Percentiles rank a stretch among this genome's conserved stretches.
Conservation (phyloP, 2,888 invertebrate genomes). For the Odontomyia ornata region DNA sequence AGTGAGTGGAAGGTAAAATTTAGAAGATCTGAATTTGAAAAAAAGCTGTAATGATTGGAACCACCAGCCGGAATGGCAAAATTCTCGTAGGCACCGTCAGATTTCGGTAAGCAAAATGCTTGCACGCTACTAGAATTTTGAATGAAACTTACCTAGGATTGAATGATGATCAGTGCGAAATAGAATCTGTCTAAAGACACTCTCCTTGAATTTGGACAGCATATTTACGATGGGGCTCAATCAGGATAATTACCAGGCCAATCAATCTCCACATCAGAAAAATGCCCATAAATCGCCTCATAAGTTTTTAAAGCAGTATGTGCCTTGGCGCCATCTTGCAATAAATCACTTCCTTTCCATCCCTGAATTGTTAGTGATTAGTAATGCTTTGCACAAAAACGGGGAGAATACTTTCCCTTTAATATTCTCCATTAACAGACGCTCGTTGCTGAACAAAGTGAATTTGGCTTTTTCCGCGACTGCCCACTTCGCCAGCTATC, state of each 20-base stretch:
- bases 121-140: too few species aligned
- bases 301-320: constrained; percentile 4
- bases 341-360: neutral
- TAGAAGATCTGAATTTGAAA: too few species aligned
- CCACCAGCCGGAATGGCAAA: too few species aligned
- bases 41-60: too few species aligned
- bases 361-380: constrained; percentile 1
- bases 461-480: neutral
- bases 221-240: too few species aligned
- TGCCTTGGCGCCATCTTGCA: constrained; percentile 2
- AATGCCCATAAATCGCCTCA: constrained; percentile 12
- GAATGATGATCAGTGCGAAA: too few species aligned
- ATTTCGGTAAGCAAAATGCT: too few species aligned
- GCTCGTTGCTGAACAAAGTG: constrained; percentile 1
- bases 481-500: constrained; percentile 5
- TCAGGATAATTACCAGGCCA: neutral
- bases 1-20: too few species aligned
- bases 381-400: neutral
- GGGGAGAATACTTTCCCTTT: constrained; percentile 2
- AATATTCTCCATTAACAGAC: constrained; percentile 1
- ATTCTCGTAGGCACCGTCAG: too few species aligned
- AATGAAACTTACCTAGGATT: too few species aligned
- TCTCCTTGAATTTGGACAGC: too few species aligned
- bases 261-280: constrained; percentile 9
- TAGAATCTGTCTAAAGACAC: too few species aligned